A percentile compares a stretch with the other conserved stretches of the same genome.
phyloP scores from a whole-genome alignment of 2,113 vertebrate genomes.

The Pardalotus punctatus region DNA sequence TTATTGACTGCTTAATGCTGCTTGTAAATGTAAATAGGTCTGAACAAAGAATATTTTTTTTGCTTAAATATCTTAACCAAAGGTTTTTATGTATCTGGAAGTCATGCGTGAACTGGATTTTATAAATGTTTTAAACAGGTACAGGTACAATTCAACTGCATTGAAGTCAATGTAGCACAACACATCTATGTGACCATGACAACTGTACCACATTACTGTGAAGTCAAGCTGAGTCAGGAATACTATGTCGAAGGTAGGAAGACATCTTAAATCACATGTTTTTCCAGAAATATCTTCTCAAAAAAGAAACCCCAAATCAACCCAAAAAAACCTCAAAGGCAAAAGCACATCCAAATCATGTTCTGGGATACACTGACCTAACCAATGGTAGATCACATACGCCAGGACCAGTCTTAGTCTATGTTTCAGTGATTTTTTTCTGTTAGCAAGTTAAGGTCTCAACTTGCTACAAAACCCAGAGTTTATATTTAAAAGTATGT shows the following conservation, averaged over 20 bases:
- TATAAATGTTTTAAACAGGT: conserved; percentile 73
- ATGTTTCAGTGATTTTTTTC: not conserved
- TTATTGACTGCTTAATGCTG: not conserved
- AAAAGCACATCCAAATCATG: not conserved
- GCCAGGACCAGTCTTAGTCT: not conserved
- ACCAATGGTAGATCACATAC: not conserved
- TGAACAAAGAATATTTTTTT: not conserved
- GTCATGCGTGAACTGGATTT: not conserved
- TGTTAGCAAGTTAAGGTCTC: not conserved
- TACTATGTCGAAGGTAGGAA: conserved; percentile 80
- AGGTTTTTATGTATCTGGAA: not conserved
- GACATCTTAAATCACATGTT: not conserved
- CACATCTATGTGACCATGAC: conserved; percentile 78
- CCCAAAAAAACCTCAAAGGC: not conserved
- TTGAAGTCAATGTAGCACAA: conserved; percentile 75
- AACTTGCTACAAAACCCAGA: not conserved
- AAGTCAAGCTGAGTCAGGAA: conserved; percentile 63
- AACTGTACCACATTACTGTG: conserved; percentile 84
- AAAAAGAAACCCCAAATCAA: not conserved
- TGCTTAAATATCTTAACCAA: not conserved
- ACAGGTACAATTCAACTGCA: conserved; percentile 80
- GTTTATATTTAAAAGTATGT: not conserved
- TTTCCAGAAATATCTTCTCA: not conserved
- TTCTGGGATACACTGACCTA: not conserved
- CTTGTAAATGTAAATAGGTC: not conserved